Evolutionary conservation across 2,797 vertebrate genomes (phyloP).

Genomic region (Mastacembelus armatus): DNA sequence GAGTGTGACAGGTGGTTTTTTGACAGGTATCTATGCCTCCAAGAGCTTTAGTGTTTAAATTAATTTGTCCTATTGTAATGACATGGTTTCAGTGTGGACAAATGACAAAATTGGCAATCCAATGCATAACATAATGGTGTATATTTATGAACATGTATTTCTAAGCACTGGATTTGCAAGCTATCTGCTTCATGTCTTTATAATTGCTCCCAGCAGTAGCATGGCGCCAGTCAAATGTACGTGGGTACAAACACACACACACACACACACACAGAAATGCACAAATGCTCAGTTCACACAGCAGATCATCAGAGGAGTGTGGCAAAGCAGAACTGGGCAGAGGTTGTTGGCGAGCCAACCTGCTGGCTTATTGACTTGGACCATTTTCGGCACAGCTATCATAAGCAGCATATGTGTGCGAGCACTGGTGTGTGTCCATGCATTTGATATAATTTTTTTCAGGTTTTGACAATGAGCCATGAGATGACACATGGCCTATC

Average conservation of each 20-base stretch:
- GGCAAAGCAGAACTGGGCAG: conserved; percentile 65
- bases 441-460: conserved; percentile 11
- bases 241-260: conserved; percentile 26
- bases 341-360: conserved; percentile 23
- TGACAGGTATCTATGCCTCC: not conserved
- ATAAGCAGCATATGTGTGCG: conserved; percentile 20
- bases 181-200: conserved; percentile 78
- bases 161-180: conserved; percentile 53
- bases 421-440: conserved; percentile 4
- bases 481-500: conserved; percentile 17
- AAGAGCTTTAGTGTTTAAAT: not conserved
- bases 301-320: conserved; percentile 56
- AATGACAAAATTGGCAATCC: conserved; percentile 4
- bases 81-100: conserved; percentile 18
- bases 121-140: conserved; percentile 25
- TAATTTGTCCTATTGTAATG: not conserved
- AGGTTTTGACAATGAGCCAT: conserved; percentile 15
- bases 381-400: conserved; percentile 43
- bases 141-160: conserved; percentile 37
- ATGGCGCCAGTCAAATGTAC: conserved; percentile 74
- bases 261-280: conserved; percentile 6
- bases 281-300: conserved; percentile 26
- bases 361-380: conserved; percentile 53
- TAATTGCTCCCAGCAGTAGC: conserved; percentile 78
- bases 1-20: not conserved